These are phyloP conservation scores for Gnathonemus longibarbis DNA, from an alignment of 2,113 vertebrate species.

Conservation along the genomic window DNA sequence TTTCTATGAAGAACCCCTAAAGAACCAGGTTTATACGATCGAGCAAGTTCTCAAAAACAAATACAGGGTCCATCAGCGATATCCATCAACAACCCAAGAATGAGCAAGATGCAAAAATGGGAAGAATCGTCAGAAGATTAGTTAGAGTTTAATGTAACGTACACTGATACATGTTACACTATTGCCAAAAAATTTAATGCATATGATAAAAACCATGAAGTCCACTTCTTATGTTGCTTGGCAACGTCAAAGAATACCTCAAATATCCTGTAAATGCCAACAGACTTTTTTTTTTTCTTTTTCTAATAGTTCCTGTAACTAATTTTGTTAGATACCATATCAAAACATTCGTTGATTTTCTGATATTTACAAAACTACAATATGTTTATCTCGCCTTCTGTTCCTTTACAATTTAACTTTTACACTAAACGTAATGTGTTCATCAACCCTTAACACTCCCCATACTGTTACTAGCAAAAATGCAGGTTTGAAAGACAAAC, in stretches of 20 bases:
- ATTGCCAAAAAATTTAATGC: not conserved
- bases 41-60: not conserved
- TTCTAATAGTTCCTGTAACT: not conserved
- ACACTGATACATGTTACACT: not conserved
- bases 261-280: not conserved
- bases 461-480: not conserved
- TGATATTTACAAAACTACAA: not conserved
- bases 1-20: not conserved
- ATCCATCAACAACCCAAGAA: not conserved
- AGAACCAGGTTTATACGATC: not conserved
- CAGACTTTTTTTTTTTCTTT: not conserved
- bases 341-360: not conserved
- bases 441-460: slow-evolving; percentile 45
- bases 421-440: slow-evolving; percentile 42
- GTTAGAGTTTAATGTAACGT: not conserved
- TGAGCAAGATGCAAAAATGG: not conserved
- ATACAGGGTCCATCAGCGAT: not conserved
- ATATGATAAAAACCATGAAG: not conserved
- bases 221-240: slow-evolving; percentile 4
- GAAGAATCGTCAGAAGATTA: not conserved
- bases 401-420: not conserved
- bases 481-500: not conserved
- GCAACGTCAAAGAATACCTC: slow-evolving; percentile 8
- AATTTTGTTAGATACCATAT: slow-evolving; percentile 8
- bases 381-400: not conserved